phyloP scores from a whole-genome alignment of 1,140 invertebrate genomes.

The Bombus picipes region DNA sequence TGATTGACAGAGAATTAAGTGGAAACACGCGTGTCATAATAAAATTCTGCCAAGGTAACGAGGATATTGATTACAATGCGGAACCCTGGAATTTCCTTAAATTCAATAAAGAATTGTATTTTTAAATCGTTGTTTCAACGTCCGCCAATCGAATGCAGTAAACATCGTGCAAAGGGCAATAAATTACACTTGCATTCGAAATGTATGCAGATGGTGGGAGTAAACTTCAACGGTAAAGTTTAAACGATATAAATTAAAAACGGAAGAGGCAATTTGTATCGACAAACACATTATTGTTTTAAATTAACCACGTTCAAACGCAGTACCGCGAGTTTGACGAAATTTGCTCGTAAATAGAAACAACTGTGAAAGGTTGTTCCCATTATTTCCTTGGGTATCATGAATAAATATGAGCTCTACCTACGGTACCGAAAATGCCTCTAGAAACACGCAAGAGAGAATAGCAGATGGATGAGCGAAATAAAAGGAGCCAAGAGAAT shows the following conservation, averaged over 20 bases:
- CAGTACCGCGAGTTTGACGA: neutral
- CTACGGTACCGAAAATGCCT: constrained; percentile 48
- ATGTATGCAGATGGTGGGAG: neutral
- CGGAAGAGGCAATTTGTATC: neutral
- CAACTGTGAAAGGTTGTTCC: constrained; percentile 41
- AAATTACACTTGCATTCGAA: neutral
- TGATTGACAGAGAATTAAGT: neutral
- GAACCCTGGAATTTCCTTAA: neutral
- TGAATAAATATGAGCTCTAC: constrained; percentile 61
- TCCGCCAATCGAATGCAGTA: too few relatives aligned
- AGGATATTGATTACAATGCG: neutral
- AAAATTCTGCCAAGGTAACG: neutral
- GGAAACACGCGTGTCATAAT: too few relatives aligned
- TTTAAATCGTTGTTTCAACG: neutral
- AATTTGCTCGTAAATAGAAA: constrained; percentile 30
- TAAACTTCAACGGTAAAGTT: neutral
- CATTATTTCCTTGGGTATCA: constrained; percentile 56
- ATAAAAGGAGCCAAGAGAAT: constrained; percentile 18
- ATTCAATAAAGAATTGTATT: neutral
- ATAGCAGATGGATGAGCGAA: neutral
- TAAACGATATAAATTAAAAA: neutral
- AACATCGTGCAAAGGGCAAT: neutral
- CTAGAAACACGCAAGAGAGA: constrained; percentile 26
- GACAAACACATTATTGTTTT: constrained; percentile 47
- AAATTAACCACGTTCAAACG: constrained; percentile 53